These are phyloP conservation scores for Bujurquina vittata DNA, from an alignment of 2,113 vertebrate species.

Conservation along the genomic window DNA sequence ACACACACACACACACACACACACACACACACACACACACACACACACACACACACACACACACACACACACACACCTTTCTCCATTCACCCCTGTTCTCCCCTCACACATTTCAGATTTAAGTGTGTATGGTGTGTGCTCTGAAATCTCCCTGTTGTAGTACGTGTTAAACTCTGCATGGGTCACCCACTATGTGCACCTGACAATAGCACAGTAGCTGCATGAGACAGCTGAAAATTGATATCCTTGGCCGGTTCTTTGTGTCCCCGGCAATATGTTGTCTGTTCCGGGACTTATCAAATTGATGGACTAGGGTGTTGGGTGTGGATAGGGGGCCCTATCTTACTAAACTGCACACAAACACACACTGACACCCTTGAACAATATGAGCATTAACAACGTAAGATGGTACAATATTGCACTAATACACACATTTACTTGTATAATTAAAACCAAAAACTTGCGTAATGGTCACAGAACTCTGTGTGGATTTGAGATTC, in stretches of 20 bases:
- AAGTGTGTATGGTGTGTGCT: neutral
- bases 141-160: neutral
- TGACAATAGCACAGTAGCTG: conserved; percentile 10
- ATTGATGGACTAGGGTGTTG: conserved; percentile 85
- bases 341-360: conserved; percentile 85
- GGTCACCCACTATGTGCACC: neutral
- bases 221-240: conserved; percentile 85
- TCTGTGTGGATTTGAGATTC: neutral
- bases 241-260: conserved; percentile 86
- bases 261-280: conserved; percentile 92
- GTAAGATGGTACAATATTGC: conserved; percentile 50
- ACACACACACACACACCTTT: neutral
- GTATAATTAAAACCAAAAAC: neutral
- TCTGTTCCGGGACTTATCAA: conserved; percentile 92
- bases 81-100: conserved; percentile 3
- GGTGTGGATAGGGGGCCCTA: conserved; percentile 54
- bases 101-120: neutral
- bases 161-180: neutral
- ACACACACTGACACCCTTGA: conserved; percentile 57
- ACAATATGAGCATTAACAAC: conserved; percentile 83
- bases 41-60: neutral
- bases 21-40: too few species aligned
- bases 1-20: neutral
- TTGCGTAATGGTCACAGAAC: neutral
- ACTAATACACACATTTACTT: neutral